phyloP scores from a whole-genome alignment of 1,140 invertebrate genomes.

The Hylaeus volcanicus region DNA sequence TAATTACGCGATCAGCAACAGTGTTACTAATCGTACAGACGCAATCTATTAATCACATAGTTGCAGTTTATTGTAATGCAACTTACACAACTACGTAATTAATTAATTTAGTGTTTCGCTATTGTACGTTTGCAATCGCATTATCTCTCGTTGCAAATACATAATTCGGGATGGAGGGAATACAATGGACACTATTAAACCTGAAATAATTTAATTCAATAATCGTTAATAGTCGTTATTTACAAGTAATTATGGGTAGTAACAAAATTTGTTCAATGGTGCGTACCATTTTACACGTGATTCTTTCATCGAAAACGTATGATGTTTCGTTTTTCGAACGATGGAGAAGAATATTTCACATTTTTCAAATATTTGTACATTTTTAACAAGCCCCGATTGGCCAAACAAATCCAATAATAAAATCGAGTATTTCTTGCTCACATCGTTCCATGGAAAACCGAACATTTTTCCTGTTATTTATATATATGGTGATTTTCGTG shows the following conservation, averaged over 20 bases:
- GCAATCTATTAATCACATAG: neutral
- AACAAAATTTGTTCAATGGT: neutral
- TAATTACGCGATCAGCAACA: neutral
- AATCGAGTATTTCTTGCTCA: too few species aligned
- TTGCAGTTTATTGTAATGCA: neutral
- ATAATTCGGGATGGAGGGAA: neutral
- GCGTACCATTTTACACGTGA: neutral
- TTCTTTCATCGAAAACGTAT: too few species aligned
- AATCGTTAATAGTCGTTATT: neutral
- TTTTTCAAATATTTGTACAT: too few species aligned
- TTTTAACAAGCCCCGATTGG: too few species aligned
- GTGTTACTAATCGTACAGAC: neutral
- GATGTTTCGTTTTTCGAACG: too few species aligned
- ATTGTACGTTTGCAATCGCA: neutral
- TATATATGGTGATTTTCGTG: too few species aligned
- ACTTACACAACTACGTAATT: neutral
- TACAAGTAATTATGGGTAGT: neutral
- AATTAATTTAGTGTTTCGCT: neutral
- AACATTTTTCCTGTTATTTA: too few species aligned
- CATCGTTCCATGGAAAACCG: too few species aligned
- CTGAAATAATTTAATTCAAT: neutral
- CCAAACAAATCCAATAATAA: too few species aligned
- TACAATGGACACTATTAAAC: neutral
- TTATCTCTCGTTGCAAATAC: too few species aligned
- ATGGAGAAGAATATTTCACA: too few species aligned